A percentile compares a stretch with the other conserved stretches of the same genome.
Evolutionary conservation across 2,113 vertebrate genomes (phyloP).

Genomic region (Rhea americana): DNA sequence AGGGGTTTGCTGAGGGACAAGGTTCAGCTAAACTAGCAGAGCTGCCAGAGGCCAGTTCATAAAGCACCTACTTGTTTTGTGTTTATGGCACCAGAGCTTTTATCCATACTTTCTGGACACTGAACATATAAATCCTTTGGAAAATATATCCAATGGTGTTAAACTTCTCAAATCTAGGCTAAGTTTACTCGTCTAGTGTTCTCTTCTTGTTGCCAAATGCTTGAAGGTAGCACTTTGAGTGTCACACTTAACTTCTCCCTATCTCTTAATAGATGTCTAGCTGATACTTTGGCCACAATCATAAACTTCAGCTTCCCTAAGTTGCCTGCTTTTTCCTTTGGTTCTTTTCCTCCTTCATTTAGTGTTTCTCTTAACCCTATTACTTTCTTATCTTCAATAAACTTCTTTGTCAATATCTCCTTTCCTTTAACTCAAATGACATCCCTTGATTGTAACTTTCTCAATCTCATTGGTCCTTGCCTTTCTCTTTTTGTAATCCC

Average conservation of each 20-base stretch:
- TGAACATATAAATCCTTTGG: not conserved
- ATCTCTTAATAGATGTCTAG: not conserved
- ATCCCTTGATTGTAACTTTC: not conserved
- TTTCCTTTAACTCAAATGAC: not conserved
- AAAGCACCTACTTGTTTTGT: conserved; percentile 1
- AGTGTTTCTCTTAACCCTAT: not conserved
- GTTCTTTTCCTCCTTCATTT: not conserved
- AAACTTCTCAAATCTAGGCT: not conserved
- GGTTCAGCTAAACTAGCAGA: not conserved
- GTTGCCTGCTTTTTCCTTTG: not conserved
- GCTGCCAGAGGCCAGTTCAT: not conserved
- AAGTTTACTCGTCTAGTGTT: not conserved
- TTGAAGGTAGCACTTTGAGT: not conserved
- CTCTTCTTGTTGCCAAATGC: not conserved
- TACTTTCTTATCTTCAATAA: not conserved
- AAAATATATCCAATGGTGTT: not conserved
- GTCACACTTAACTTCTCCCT: not conserved
- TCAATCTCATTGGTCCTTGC: not conserved
- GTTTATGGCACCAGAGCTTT: not conserved
- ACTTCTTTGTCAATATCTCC: not conserved
- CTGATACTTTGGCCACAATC: not conserved
- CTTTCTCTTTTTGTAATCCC: not conserved
- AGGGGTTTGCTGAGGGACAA: not conserved
- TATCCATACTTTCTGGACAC: not conserved
- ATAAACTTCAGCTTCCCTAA: not conserved